Base-by-base conservation (phyloP, 1,140 invertebrate species). In the Anastatus disparis region DNA sequence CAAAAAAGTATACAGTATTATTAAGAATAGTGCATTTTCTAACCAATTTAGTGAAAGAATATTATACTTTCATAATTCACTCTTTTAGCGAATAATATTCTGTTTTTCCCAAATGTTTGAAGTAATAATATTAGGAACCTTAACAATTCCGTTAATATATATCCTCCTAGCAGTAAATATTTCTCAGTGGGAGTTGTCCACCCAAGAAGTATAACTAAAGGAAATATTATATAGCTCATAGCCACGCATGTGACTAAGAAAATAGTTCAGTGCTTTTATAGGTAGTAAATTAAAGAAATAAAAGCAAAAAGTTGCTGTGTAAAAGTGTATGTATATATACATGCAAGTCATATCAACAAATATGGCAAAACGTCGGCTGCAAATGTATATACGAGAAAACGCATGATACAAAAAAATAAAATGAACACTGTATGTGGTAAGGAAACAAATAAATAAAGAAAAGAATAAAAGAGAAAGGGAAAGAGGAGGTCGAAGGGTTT, bases 401-500 rank as follows among this genome's bases (percentile, higher is more conserved):
- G 48, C 4, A 40, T 9, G 40, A 62, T 62, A 62, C n/a, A n/a
- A n/a, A n/a, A n/a, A n/a, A n/a, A n/a, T n/a, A n/a, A n/a, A n/a
- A n/a, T n/a, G n/a, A n/a, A n/a, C n/a, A n/a, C n/a, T n/a, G n/a
- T n/a, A n/a, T n/a, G n/a, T n/a, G 48, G 48, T 46, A 62, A 62
- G 17, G 42, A 62, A 13, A 17, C 1, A 8, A 55, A 50, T 48
- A 26, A 4, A 27, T 17, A 17, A 17, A 26, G 24, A 10, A 12
- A 8, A 17, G 61, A 59, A n/a, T n/a, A n/a, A n/a, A n/a, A n/a
- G n/a, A n/a, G n/a, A n/a, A n/a, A n/a, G n/a, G n/a, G n/a, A n/a
- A 29, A n/a, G 35, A 15, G 22, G 3, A 3, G 55, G 59, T 70
- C 70, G 65, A 74, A 77, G 74, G 70, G 69, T 77, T 77, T 66